A percentile compares a stretch with the other conserved stretches of the same genome.
phyloP scores from a whole-genome alignment of 2,797 vertebrate genomes.

The Hemibagrus guttatus region DNA sequence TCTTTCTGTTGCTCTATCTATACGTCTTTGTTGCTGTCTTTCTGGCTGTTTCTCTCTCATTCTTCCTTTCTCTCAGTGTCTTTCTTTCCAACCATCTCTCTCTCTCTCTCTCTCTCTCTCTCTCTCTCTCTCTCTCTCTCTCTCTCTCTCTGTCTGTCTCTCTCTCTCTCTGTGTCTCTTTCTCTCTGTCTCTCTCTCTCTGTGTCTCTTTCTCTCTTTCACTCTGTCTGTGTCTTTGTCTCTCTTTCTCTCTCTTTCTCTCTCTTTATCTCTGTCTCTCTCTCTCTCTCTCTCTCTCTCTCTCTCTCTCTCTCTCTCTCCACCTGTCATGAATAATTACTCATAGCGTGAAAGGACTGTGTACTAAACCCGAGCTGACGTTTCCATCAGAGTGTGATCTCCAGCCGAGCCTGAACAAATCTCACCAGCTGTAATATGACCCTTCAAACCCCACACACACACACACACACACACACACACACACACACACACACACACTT shows the following conservation, averaged over 20 bases:
- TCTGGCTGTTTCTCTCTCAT: no score
- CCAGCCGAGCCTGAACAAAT: constrained; percentile 49
- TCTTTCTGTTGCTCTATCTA: neutral
- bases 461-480: neutral
- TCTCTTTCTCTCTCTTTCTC: neutral
- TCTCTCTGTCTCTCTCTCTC: no score
- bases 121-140: neutral
- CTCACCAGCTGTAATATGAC: constrained; percentile 40
- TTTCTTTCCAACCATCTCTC: neutral
- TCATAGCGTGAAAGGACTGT: constrained; percentile 37
- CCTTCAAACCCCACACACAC: neutral
- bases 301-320: neutral
- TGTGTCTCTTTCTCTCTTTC: neutral
- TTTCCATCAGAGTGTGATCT: constrained; percentile 65
- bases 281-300: neutral
- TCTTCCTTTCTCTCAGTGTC: constrained; percentile 29
- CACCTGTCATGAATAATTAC: constrained; percentile 73
- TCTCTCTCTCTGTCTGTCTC: neutral
- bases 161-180: neutral
- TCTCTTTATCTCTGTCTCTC: neutral
- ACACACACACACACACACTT: neutral
- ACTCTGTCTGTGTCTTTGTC: constrained; percentile 21
- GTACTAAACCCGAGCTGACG: constrained; percentile 67
- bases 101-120: neutral
- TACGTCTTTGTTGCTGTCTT: neutral